A percentile compares a stretch with the other conserved stretches of the same genome.
These are phyloP conservation scores for Artibeus jamaicensis DNA, from an alignment of 2,797 vertebrate genomes.

Conservation along the genomic window DNA sequence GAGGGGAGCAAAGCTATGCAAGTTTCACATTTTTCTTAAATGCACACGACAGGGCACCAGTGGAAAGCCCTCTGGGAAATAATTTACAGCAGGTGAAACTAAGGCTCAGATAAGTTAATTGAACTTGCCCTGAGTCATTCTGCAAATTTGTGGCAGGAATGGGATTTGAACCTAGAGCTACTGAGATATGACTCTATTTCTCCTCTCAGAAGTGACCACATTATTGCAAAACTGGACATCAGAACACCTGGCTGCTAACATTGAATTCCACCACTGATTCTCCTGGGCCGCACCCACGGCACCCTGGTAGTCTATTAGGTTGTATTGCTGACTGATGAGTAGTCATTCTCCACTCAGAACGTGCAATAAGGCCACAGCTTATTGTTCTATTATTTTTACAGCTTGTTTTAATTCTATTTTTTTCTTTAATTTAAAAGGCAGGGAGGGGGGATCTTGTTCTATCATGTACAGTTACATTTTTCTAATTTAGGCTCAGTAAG, in stretches of 20 bases:
- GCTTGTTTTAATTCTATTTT: background rate
- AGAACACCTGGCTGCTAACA: background rate
- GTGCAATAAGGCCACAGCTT: background rate
- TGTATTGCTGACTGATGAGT: background rate
- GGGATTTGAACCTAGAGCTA: conserved; percentile 68
- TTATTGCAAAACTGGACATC: background rate
- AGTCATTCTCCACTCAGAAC: background rate
- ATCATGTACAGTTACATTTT: background rate
- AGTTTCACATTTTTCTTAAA: conserved; percentile 61
- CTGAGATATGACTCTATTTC: conserved; percentile 6
- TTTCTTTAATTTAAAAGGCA: background rate
- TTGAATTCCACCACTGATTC: background rate
- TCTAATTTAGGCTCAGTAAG: background rate
- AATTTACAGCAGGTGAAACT: conserved; percentile 56
- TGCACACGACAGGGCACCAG: conserved; percentile 24
- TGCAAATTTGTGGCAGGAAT: conserved; percentile 45
- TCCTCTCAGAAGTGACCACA: background rate
- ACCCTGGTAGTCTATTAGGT: no score
- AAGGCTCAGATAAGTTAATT: conserved; percentile 48
- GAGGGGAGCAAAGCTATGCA: conserved; percentile 30
- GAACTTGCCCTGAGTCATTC: conserved; percentile 51
- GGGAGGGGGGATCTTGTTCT: background rate
- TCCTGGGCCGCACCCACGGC: rapidly evolving
- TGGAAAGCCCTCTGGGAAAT: conserved; percentile 28
- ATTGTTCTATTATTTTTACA: background rate